Evolutionary conservation across 2,797 vertebrate species (phyloP).

Genomic region (Onychomys leucogaster): DNA sequence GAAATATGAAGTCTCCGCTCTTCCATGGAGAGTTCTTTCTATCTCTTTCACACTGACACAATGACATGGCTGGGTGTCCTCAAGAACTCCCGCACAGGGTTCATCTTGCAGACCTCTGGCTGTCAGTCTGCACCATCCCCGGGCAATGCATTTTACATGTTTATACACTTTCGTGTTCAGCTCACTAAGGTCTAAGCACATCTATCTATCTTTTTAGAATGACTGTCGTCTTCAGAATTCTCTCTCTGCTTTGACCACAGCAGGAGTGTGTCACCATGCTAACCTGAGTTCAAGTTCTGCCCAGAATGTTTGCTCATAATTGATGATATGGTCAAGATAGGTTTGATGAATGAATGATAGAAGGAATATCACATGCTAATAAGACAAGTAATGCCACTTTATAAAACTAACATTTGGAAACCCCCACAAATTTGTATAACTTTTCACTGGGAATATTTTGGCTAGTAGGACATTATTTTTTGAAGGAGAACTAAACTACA

Average conservation of each 20-base stretch:
- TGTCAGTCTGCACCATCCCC: not conserved
- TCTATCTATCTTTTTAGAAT: not conserved
- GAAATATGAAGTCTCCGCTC: not conserved
- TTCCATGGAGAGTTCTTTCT: not conserved
- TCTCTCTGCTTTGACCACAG: not conserved
- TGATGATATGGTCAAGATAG: not conserved
- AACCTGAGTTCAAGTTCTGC: not conserved
- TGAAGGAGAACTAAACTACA: not conserved
- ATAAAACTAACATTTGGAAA: not conserved
- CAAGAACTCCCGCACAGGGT: not conserved
- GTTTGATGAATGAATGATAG: not conserved
- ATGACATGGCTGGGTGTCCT: not conserved
- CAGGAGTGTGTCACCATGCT: not conserved
- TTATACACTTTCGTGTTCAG: not conserved
- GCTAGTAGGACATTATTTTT: constrained; percentile 20
- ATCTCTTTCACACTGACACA: not conserved
- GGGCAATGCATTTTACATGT: not conserved
- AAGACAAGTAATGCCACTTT: not conserved
- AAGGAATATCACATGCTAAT: not conserved
- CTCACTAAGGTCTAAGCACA: not conserved
- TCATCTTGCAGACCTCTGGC: not conserved
- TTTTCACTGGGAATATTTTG: constrained; percentile 11
- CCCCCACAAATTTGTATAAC: not conserved
- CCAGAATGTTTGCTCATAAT: not conserved
- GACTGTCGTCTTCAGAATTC: not conserved